phyloP scores from a whole-genome alignment of 2,888 invertebrate genomes.

The Argyresthia albistria region DNA sequence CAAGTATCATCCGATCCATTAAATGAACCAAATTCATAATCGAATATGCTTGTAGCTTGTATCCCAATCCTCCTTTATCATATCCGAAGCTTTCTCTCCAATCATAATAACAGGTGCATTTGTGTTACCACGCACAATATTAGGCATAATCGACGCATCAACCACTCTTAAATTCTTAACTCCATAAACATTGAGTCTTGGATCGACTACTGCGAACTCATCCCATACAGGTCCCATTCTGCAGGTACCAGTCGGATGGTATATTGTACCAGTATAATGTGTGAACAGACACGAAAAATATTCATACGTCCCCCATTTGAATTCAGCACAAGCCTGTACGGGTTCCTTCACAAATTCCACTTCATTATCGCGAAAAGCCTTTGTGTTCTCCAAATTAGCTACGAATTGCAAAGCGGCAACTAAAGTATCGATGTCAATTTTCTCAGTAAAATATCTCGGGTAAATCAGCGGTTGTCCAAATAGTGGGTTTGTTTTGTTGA shows the following conservation, averaged over 20 bases:
- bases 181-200: constrained; percentile 41
- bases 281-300: constrained; percentile 78
- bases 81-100: constrained; percentile 72
- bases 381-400: constrained; percentile 66
- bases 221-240: constrained; percentile 46
- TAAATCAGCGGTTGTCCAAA: constrained; percentile 80
- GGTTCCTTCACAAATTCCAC: constrained; percentile 65
- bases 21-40: too few species aligned
- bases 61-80: constrained; percentile 47
- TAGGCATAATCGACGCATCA: constrained; percentile 88
- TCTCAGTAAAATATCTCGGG: constrained; percentile 76
- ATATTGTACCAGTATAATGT: constrained; percentile 73
- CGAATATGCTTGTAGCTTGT: too few species aligned
- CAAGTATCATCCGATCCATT: too few species aligned
- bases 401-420: constrained; percentile 74
- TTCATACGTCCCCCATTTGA: constrained; percentile 69
- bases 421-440: constrained; percentile 73
- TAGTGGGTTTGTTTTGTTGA: constrained; percentile 78
- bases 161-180: constrained; percentile 74
- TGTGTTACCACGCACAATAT: constrained; percentile 83
- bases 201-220: constrained; percentile 47
- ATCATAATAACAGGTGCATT: constrained; percentile 90
- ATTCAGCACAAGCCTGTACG: constrained; percentile 67
- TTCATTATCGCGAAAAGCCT: constrained; percentile 66
- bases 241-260: constrained; percentile 50